phyloP scores from a whole-genome alignment of 2,888 invertebrate genomes.

The Celastrina argiolus region DNA sequence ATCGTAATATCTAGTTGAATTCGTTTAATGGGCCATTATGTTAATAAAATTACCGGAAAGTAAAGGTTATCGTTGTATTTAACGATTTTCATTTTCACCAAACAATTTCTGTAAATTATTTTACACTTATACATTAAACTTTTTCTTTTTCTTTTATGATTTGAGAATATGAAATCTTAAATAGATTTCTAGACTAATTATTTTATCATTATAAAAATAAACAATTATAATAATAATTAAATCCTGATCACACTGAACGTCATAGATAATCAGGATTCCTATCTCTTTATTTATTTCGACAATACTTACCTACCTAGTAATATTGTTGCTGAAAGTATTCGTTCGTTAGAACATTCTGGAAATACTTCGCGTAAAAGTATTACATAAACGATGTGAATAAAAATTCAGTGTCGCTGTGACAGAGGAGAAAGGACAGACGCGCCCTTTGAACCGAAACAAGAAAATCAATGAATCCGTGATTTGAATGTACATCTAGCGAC shows the following conservation, averaged over 20 bases:
- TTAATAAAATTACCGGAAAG: conserved; percentile 12
- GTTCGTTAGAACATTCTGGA: neutral
- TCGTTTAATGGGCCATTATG: neutral
- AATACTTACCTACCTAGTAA: no score
- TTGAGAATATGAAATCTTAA: neutral
- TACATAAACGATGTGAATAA: conserved; percentile 10
- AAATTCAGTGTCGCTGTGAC: conserved; percentile 7
- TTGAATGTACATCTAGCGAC: conserved; percentile 18
- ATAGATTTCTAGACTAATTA: neutral
- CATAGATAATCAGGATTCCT: no score
- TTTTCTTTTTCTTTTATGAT: neutral
- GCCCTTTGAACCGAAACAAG: conserved; percentile 21
- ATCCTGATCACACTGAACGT: no score
- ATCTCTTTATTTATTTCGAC: no score
- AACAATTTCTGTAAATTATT: neutral
- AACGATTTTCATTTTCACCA: neutral
- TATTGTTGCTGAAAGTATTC: no score
- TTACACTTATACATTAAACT: neutral
- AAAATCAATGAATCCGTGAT: conserved; percentile 19
- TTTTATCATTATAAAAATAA: no score
- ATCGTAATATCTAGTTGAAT: conserved; percentile 1
- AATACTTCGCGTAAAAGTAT: conserved; percentile 6
- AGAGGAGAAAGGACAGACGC: conserved; percentile 16
- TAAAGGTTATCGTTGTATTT: conserved; percentile 16
- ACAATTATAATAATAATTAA: no score